Percentiles rank a stretch among this genome's conserved stretches.
These are phyloP conservation scores for Scolopax bukidnonensis DNA, from an alignment of 2,797 vertebrate genomes.

Conservation along the genomic window DNA sequence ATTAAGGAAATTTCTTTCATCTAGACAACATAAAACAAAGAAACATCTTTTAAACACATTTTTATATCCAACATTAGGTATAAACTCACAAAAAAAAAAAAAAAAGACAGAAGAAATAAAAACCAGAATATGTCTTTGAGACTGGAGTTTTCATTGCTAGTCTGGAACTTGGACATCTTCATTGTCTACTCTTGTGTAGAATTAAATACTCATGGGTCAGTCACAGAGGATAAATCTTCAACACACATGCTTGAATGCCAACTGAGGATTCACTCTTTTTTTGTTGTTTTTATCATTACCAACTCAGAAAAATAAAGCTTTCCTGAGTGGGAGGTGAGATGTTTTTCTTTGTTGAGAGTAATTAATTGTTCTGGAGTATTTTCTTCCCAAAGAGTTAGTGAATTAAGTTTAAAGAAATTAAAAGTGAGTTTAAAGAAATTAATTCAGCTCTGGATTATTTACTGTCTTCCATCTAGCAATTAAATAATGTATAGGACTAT, in stretches of 20 bases:
- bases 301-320: neutral
- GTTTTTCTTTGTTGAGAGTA: neutral
- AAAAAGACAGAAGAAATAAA: neutral
- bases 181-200: neutral
- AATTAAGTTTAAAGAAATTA: neutral
- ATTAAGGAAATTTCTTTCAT: neutral
- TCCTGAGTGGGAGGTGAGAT: neutral
- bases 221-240: neutral
- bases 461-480: neutral
- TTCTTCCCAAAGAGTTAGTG: neutral
- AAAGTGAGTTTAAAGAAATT: neutral
- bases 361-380: neutral
- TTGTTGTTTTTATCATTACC: neutral
- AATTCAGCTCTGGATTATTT: neutral
- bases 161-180: neutral
- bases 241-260: neutral
- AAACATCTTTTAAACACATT: neutral
- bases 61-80: neutral
- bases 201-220: neutral
- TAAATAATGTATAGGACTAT: slow-evolving; percentile 19
- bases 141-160: neutral
- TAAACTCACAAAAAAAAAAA: neutral
- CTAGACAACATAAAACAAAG: neutral
- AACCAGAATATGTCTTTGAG: neutral
- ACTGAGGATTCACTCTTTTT: neutral